Base-by-base conservation (phyloP, 2,888 invertebrate species). In the Eupithecia abbreviata region DNA sequence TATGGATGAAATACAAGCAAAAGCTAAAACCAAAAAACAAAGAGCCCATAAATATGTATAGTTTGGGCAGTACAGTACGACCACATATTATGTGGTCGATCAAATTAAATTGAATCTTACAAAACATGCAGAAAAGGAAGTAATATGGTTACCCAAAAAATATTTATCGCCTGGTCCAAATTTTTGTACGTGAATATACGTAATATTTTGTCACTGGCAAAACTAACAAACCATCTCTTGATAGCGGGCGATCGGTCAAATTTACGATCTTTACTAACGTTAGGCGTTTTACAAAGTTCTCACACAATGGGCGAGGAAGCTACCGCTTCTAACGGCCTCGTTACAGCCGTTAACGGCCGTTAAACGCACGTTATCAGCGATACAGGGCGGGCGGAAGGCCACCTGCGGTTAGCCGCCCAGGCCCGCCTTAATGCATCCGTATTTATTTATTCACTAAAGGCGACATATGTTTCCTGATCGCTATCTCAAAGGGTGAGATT, bases 341-440 rank as follows among this genome's bases (percentile, higher is more conserved):
- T 92, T 92, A 92, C 90, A 89, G 88, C 90, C 89, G 91, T 89
- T 92, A 92, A 91, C 90, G 90, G 88, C 89, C 89, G 91, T 89
- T 91, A 93, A 82, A 83, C 84, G 84, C 82, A 81, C 82, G 82
- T 83, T 83, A 84, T 92, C 92, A 86, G 91, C 90, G 93, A 93
- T 93, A 90, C 91, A 89, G 89, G 90, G 89, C 88, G 89, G 90
- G 87, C 89, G 93, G 92, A 92, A 92, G 91, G 90, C 91, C 91
- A 91, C 91, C 91, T 92, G 92, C 89, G 90, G 90, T 90, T 87
- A 89, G 88, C 90, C 86, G 87, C 86, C 90, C 90, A 78, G 77
- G 88, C 89, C 91, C 90, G 90, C 91, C 92, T 91, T 94, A 93
- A 93, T 93, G 92, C 93, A 91, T 93, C 93, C 94, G 93, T 90